A percentile compares a stretch with the other conserved stretches of the same genome.
phyloP scores from a whole-genome alignment of 2,888 invertebrate species.

The Colletes collaris region DNA sequence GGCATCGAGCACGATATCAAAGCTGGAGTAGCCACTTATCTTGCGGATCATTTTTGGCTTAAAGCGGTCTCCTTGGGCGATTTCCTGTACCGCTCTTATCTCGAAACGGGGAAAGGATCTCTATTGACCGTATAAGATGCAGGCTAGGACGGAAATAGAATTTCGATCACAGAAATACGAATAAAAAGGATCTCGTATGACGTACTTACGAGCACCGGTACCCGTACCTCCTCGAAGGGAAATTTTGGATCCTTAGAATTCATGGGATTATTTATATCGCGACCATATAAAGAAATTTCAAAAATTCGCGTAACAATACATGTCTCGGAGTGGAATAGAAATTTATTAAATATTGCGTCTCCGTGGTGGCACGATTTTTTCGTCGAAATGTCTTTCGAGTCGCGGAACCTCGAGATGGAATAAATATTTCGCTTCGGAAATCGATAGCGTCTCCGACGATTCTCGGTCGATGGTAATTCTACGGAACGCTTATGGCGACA shows the following conservation, averaged over 20 bases:
- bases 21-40: constrained; percentile 47
- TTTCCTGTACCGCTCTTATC: constrained; percentile 43
- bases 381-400: too few species aligned
- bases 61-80: constrained; percentile 47
- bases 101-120: constrained; percentile 45
- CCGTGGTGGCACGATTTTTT: too few species aligned
- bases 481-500: constrained; percentile 17
- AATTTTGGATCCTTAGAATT: constrained; percentile 2
- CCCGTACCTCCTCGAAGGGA: background rate
- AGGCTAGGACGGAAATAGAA: constrained; percentile 52
- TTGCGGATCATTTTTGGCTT: constrained; percentile 43
- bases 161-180: constrained; percentile 43
- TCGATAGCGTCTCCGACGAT: too few species aligned
- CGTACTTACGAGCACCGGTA: background rate
- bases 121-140: constrained; percentile 47
- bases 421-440: too few species aligned
- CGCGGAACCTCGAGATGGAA: too few species aligned
- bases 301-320: too few species aligned
- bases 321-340: too few species aligned
- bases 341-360: too few species aligned
- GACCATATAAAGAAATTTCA: too few species aligned
- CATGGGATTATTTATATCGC: too few species aligned
- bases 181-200: constrained; percentile 20
- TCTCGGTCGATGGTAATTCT: constrained; percentile 19
- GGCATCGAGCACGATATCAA: constrained; percentile 12